phyloP scores from a whole-genome alignment of 1,140 invertebrate genomes.

The Cherax quadricarinatus region DNA sequence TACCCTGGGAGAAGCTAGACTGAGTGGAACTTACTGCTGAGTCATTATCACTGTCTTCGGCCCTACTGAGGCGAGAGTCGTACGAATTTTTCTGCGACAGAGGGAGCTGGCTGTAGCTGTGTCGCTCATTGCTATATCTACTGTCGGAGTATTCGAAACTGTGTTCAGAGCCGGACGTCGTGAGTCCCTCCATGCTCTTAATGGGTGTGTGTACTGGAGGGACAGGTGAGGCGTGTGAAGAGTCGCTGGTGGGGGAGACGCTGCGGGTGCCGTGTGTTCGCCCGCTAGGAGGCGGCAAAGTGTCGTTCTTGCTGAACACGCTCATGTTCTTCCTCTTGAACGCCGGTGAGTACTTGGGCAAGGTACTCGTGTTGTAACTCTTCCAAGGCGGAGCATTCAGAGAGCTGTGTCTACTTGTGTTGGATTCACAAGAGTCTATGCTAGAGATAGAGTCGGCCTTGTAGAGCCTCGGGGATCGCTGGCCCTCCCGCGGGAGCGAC shows the following conservation, averaged over 20 bases:
- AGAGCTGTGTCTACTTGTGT: slow-evolving; percentile 76
- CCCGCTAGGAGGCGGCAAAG: slow-evolving; percentile 59
- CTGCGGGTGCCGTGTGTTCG: slow-evolving; percentile 56
- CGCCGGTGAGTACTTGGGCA: slow-evolving; percentile 89
- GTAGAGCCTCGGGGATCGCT: slow-evolving; percentile 61
- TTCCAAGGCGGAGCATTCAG: slow-evolving; percentile 66
- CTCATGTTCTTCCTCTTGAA: slow-evolving; percentile 87
- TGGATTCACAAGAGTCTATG: slow-evolving; percentile 74
- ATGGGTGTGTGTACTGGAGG: slow-evolving; percentile 58
- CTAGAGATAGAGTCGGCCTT: slow-evolving; percentile 72
- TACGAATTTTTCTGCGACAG: slow-evolving; percentile 62
- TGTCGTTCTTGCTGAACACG: slow-evolving; percentile 79
- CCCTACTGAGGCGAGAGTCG: slow-evolving; percentile 64
- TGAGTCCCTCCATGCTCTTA: slow-evolving; percentile 58
- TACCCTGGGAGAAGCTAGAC: slow-evolving; percentile 83
- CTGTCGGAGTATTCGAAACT: slow-evolving; percentile 53
- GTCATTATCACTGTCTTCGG: slow-evolving; percentile 89
- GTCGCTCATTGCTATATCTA: slow-evolving; percentile 39
- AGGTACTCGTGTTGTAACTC: slow-evolving; percentile 74
- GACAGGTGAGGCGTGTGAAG: slow-evolving; percentile 69
- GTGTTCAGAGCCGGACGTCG: slow-evolving; percentile 63
- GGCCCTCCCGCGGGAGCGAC: slow-evolving; percentile 76
- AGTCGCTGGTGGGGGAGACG: slow-evolving; percentile 60
- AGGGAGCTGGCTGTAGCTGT: slow-evolving; percentile 41
- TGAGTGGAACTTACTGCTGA: slow-evolving; percentile 82